Evolutionary conservation across 2,113 vertebrate genomes (phyloP).

Genomic region (Isurus oxyrinchus): DNA sequence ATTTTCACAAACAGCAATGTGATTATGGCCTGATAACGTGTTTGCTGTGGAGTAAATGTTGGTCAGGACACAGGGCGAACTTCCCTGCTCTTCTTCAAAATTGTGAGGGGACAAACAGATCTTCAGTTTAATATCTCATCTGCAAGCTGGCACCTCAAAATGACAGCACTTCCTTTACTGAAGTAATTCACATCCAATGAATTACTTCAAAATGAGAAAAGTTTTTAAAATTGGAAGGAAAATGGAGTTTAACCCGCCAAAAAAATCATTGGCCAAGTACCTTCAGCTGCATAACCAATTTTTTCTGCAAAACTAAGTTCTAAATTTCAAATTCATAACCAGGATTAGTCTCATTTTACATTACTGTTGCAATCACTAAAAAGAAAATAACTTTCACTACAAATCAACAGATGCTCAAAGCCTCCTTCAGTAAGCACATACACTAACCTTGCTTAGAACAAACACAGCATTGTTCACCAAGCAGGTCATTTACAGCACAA

Average conservation of each 20-base stretch:
- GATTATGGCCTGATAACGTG: neutral
- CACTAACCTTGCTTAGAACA: neutral
- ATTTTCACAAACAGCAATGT: neutral
- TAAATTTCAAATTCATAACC: neutral
- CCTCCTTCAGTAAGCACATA: neutral
- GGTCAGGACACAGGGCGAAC: neutral
- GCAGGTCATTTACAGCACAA: neutral
- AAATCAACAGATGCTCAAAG: neutral
- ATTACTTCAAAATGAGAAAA: neutral
- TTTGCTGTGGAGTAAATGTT: neutral
- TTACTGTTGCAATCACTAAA: neutral
- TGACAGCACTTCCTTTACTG: neutral
- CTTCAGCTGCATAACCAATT: neutral
- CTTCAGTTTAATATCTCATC: neutral
- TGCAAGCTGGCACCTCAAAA: neutral
- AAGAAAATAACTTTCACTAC: neutral
- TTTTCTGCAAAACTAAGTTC: neutral
- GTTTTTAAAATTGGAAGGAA: neutral
- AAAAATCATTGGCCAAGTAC: neutral
- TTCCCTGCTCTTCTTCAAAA: no score
- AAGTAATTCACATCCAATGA: neutral
- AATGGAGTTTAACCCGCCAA: neutral
- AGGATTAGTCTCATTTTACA: neutral
- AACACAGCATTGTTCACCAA: neutral
- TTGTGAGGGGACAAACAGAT: no score